phyloP scores from a whole-genome alignment of 2,797 vertebrate genomes.

The Florisuga fusca region DNA sequence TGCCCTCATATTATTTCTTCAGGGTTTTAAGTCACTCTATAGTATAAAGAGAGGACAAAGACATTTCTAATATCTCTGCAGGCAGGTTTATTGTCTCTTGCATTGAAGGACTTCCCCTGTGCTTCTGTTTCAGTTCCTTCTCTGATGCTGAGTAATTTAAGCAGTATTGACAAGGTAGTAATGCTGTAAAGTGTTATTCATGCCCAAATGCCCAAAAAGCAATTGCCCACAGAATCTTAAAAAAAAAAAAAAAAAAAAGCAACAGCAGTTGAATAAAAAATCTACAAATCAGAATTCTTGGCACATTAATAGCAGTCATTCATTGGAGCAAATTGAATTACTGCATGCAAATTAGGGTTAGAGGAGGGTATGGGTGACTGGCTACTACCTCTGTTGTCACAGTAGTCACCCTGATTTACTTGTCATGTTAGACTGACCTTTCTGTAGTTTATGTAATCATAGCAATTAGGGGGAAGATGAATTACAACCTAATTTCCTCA shows the following conservation, averaged over 20 bases:
- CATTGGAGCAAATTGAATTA: slow-evolving; percentile 35
- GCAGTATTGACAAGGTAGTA: neutral
- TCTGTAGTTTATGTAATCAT: neutral
- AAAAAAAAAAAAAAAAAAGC: neutral
- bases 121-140: neutral
- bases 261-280: slow-evolving; percentile 1
- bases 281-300: slow-evolving; percentile 11
- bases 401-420: neutral
- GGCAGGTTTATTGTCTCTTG: neutral
- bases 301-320: slow-evolving; percentile 8
- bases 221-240: neutral
- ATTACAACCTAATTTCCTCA: neutral
- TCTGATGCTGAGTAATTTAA: neutral
- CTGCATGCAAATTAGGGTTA: slow-evolving; percentile 13
- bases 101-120: neutral
- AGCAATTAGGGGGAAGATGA: neutral
- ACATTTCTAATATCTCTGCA: neutral
- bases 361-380: neutral
- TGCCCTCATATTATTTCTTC: neutral
- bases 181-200: neutral
- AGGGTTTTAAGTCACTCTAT: neutral
- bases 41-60: neutral
- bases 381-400: neutral
- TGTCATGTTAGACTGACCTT: neutral
- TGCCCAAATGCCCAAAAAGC: neutral